Percentiles rank a stretch among this genome's conserved stretches.
Evolutionary conservation across 2,113 vertebrate species (phyloP).

Genomic region (Alligator sinensis): DNA sequence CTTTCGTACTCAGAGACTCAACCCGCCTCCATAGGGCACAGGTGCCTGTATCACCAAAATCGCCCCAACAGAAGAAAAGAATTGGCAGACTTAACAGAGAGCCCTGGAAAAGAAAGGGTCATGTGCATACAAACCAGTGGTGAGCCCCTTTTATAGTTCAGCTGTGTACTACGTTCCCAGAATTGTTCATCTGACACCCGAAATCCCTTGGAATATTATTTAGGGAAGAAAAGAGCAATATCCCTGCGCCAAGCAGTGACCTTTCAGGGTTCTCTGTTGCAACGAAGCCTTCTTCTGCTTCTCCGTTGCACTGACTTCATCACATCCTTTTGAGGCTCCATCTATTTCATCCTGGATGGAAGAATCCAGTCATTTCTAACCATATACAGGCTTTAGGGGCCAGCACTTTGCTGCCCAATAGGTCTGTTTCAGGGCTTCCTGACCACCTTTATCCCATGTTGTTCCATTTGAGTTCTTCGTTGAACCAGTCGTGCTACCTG

Average conservation of each 20-base stretch:
- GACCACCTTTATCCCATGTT: not conserved
- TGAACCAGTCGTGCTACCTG: not conserved
- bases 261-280: not conserved
- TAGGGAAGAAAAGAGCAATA: not conserved
- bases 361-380: accelerated
- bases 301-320: not conserved
- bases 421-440: accelerated
- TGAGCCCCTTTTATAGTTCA: not conserved
- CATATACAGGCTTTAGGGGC: accelerated
- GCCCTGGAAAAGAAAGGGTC: not conserved
- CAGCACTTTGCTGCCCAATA: no score
- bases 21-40: not conserved
- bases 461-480: not conserved
- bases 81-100: not conserved
- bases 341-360: not conserved
- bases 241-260: accelerated
- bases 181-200: not conserved
- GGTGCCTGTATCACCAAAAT: not conserved
- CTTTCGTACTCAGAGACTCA: not conserved
- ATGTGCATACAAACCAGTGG: not conserved
- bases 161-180: not conserved
- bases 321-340: not conserved
- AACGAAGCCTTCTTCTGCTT: not conserved
- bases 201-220: not conserved
- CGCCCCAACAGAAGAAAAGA: not conserved